Evolutionary conservation across 2,888 invertebrate species (phyloP), one percentile per base, ranked within the genome.

Genomic region (Harpalus rufipes): DNA sequence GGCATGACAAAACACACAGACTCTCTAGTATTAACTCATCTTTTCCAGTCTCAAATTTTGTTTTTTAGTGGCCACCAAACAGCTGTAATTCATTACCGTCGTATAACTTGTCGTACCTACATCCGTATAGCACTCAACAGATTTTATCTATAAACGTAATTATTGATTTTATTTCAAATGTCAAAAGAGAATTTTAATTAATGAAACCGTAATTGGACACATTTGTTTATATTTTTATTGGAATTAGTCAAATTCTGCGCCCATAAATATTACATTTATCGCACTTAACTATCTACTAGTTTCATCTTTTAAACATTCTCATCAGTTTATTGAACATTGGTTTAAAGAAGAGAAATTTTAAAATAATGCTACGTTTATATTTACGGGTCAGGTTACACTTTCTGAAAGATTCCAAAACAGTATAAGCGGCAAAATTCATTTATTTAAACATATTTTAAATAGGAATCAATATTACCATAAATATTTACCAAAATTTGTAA

Each of bases 141-240:
- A 63, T 63, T 63, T 63, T 63, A 63, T 63, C 63, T 63, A 18
- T 59, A 63, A 25, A 63, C 63, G 63, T 32, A 63, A 63, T 63
- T 63, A 63, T 63, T 63, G 63, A 63, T 63, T 63, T 63, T 63
- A 63, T 63, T 25, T 63, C 25, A 63, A 25, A 63, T 63, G 63
- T 25, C 63, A 63, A 63, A 25, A 12, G 21, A 63, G 41, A 68
- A 41, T 68, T 68, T 39, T 68, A 68, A 39, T 16, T 14, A 68
- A 68, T 68, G 68, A n/a, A n/a, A 39, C 14, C 32, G 32, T 68
- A 68, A 68, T 63, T 63, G 25, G 63, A 7, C 3, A 25, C 63
- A 63, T 63, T 63, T 63, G 25, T 63, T 63, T 63, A 59, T 59
- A 18, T 59, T 59, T 59, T 59, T 3, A 12, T 2, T 63, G 10